These are phyloP conservation scores for Chelonus insularis DNA, from an alignment of 1,140 invertebrate genomes.

Conservation along the genomic window DNA sequence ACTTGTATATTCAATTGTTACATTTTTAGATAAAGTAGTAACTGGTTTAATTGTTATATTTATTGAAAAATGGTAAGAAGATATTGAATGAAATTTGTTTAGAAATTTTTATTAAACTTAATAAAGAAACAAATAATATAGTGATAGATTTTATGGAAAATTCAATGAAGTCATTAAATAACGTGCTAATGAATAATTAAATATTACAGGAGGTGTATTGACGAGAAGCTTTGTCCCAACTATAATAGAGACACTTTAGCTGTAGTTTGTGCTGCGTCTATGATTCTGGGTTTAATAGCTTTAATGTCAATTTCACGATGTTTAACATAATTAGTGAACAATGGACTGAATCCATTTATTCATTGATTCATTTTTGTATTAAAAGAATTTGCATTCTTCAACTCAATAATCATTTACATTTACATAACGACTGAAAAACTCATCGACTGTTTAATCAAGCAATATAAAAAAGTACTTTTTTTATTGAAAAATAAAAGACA, in stretches of 20 bases:
- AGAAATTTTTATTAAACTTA: slow-evolving; percentile 23
- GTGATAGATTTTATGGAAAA: no score
- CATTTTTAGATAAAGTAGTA: slow-evolving; percentile 91
- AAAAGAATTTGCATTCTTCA: no score
- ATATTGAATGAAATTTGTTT: slow-evolving; percentile 6
- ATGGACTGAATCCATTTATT: no score
- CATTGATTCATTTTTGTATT: no score
- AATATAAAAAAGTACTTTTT: no score
- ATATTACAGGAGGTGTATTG: slow-evolving; percentile 66
- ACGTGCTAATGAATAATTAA: no score
- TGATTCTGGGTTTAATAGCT: slow-evolving; percentile 69
- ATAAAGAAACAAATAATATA: no score
- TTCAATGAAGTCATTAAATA: no score
- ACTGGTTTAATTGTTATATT: slow-evolving; percentile 85
- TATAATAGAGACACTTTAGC: slow-evolving; percentile 79
- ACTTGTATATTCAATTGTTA: slow-evolving; percentile 91
- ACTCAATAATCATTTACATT: no score
- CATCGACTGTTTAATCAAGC: no score
- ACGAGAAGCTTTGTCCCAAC: slow-evolving; percentile 67
- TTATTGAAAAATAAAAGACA: no score
- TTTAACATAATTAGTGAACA: slow-evolving; percentile 12
- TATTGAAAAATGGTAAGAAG: slow-evolving; percentile 76
- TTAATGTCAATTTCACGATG: slow-evolving; percentile 48
- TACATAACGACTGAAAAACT: no score
- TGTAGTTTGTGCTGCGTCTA: slow-evolving; percentile 74